Conservation (phyloP, 2,113 vertebrate genomes). For the Athene noctua region DNA sequence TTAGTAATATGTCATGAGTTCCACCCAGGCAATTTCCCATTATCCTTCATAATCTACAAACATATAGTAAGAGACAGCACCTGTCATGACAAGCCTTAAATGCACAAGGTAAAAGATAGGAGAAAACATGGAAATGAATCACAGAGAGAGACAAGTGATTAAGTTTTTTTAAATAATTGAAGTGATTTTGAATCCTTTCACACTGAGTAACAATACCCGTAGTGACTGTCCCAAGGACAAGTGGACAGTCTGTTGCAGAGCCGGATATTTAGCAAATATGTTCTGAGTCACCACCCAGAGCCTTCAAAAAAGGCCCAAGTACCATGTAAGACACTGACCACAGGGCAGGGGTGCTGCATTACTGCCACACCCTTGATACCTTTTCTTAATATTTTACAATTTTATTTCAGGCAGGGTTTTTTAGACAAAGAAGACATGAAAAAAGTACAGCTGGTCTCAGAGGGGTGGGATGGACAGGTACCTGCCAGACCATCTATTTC, state of each 20-base stretch:
- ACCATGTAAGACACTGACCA: background rate
- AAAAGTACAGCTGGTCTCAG: background rate
- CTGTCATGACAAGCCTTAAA: constrained; percentile 39
- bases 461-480: background rate
- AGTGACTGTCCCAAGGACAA: background rate
- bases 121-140: constrained; percentile 39
- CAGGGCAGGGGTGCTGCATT: background rate
- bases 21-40: constrained; percentile 18
- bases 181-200: background rate
- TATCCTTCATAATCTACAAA: constrained; percentile 28
- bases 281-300: background rate
- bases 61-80: constrained; percentile 18
- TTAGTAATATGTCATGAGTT: constrained; percentile 25
- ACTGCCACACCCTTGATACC: too few species aligned
- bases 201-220: background rate
- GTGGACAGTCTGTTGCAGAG: background rate
- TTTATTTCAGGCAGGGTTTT: background rate
- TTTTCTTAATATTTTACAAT: background rate
- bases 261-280: background rate
- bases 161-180: constrained; percentile 1
- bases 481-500: background rate
- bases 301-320: background rate
- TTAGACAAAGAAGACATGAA: background rate
- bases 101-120: constrained; percentile 5
- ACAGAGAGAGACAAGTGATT: constrained; percentile 7